Conservation (phyloP, 2,888 invertebrate genomes). For the Lepetodrilus schrolli region DNA sequence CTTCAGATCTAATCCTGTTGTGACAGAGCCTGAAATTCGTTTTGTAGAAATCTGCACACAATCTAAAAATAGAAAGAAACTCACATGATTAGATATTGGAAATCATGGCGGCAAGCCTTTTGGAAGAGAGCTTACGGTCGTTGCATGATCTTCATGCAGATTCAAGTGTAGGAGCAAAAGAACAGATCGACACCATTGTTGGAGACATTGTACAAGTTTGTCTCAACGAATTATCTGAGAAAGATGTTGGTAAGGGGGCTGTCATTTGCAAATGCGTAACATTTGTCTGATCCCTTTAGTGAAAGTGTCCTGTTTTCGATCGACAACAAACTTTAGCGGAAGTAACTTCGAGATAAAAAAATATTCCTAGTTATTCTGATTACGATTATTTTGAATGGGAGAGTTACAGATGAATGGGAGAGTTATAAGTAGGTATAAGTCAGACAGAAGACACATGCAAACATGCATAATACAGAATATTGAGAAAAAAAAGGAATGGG, state of each 20-base stretch:
- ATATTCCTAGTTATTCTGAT: too few species aligned
- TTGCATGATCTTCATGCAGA: slow-evolving; percentile 51
- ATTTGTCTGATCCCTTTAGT: not conserved
- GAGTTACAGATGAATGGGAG: too few species aligned
- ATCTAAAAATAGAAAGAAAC: too few species aligned
- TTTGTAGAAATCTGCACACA: too few species aligned
- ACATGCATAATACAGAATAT: too few species aligned
- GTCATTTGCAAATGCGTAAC: not conserved
- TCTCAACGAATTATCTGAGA: slow-evolving; percentile 64
- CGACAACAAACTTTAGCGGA: not conserved
- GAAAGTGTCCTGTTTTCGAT: slow-evolving; percentile 6
- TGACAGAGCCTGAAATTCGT: too few species aligned
- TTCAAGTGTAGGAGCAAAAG: slow-evolving; percentile 46
- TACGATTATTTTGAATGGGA: too few species aligned
- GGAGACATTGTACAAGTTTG: slow-evolving; percentile 67
- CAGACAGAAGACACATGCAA: too few species aligned
- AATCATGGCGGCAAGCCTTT: slow-evolving; percentile 53
- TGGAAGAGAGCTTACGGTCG: slow-evolving; percentile 55
- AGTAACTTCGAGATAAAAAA: too few species aligned
- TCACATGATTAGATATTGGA: not conserved
- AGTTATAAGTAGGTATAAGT: too few species aligned
- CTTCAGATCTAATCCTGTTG: too few species aligned
- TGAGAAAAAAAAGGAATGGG: too few species aligned
- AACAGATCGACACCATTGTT: slow-evolving; percentile 57
- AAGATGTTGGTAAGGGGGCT: slow-evolving; percentile 59